These are phyloP conservation scores for Scaptomyza graminum DNA, from an alignment of 1,140 invertebrate species.

Conservation along the genomic window DNA sequence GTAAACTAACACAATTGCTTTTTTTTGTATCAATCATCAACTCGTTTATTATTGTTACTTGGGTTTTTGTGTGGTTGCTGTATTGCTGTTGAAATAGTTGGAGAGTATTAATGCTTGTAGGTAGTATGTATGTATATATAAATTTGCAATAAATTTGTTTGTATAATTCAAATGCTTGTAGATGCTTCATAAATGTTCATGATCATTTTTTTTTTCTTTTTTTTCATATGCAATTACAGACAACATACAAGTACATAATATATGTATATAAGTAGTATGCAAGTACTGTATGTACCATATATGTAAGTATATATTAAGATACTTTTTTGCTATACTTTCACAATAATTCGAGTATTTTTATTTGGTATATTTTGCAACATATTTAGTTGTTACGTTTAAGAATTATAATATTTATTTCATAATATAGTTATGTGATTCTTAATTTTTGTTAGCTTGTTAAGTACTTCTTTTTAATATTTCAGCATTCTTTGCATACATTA, in stretches of 20 bases:
- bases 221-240: slow-evolving; percentile 55
- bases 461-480: slow-evolving; percentile 50
- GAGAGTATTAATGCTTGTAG: slow-evolving; percentile 36
- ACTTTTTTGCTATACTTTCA: slow-evolving; percentile 58
- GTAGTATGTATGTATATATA: slow-evolving; percentile 38
- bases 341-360: slow-evolving; percentile 75
- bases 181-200: slow-evolving; percentile 21
- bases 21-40: slow-evolving; percentile 78
- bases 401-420: slow-evolving; percentile 49
- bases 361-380: slow-evolving; percentile 70
- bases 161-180: slow-evolving; percentile 21
- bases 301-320: neutral
- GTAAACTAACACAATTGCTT: slow-evolving; percentile 43
- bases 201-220: slow-evolving; percentile 1
- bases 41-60: slow-evolving; percentile 81
- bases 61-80: slow-evolving; percentile 34
- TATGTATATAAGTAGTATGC: slow-evolving; percentile 19
- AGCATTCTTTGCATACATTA: slow-evolving; percentile 50
- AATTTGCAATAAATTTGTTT: slow-evolving; percentile 46
- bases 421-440: slow-evolving; percentile 51
- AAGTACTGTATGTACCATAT: slow-evolving; percentile 3
- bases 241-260: slow-evolving; percentile 65
- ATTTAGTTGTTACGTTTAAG: slow-evolving; percentile 35
- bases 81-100: slow-evolving; percentile 58
- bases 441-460: slow-evolving; percentile 25